Evolutionary conservation across 2,888 invertebrate genomes (phyloP).

Genomic region (Abrostola triplasia): DNA sequence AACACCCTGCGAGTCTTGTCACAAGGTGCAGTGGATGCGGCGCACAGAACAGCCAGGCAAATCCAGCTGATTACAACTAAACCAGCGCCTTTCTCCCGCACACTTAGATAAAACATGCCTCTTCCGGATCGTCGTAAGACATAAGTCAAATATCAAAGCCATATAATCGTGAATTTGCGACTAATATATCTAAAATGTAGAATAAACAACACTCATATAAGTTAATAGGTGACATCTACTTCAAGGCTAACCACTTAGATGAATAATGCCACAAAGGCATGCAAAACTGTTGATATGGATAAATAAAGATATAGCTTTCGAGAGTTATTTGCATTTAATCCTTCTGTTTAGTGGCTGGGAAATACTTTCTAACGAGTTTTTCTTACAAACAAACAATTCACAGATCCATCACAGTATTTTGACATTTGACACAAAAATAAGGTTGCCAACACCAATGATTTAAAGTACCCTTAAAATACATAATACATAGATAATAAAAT

Average conservation of each 20-base stretch:
- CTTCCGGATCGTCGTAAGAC: conserved; percentile 81
- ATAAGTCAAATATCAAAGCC: conserved; percentile 87
- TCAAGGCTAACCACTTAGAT: conserved; percentile 87
- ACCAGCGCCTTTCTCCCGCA: conserved; percentile 86
- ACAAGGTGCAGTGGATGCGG: conserved; percentile 90
- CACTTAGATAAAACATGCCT: conserved; percentile 87
- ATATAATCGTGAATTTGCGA: conserved; percentile 85
- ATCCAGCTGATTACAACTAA: conserved; percentile 85
- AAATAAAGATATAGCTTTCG: conserved; percentile 56
- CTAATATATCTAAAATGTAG: conserved; percentile 86
- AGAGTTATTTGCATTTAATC: conserved; percentile 61
- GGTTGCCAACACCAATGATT: conserved; percentile 24
- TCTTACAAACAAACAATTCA: conserved; percentile 85
- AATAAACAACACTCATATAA: conserved; percentile 87
- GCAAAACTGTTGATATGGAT: conserved; percentile 61
- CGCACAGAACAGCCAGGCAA: conserved; percentile 82
- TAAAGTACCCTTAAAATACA: no score
- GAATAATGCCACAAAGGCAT: conserved; percentile 75
- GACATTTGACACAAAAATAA: conserved; percentile 69
- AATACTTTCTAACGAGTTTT: conserved; percentile 83
- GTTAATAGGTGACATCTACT: conserved; percentile 86
- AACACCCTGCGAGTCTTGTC: conserved; percentile 95
- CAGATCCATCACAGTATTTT: conserved; percentile 83
- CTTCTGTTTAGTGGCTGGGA: conserved; percentile 65
- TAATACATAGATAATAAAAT: no score